phyloP scores from a whole-genome alignment of 2,113 vertebrate genomes.

The Zapus hudsonius region DNA sequence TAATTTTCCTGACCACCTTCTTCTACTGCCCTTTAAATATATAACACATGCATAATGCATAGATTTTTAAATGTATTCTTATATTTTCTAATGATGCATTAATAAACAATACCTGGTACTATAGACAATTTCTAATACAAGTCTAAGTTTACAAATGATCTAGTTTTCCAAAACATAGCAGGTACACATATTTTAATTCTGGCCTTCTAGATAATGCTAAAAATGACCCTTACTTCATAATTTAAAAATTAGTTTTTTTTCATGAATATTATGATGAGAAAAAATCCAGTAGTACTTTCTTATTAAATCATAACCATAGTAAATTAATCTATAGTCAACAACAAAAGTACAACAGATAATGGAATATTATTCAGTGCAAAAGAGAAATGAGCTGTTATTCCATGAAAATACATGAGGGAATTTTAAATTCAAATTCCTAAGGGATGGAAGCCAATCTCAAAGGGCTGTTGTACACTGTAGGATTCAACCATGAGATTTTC shows the following conservation, averaged over 20 bases:
- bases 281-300: background rate
- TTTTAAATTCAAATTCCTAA: background rate
- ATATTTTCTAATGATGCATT: background rate
- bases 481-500: background rate
- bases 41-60: background rate
- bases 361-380: background rate
- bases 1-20: background rate
- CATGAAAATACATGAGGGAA: background rate
- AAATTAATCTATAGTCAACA: no score
- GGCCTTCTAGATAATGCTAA: background rate
- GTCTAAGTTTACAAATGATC: background rate
- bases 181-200: background rate
- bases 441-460: background rate
- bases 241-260: background rate
- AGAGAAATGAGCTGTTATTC: background rate
- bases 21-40: background rate
- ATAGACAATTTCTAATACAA: background rate
- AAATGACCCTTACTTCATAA: background rate
- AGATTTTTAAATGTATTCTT: background rate
- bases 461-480: background rate
- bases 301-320: background rate
- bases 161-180: background rate
- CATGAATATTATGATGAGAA: background rate
- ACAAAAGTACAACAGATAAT: no score
- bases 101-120: background rate